Percentiles rank a stretch among this genome's conserved stretches.
These are phyloP conservation scores for Chloroclysta siterata DNA, from an alignment of 2,888 invertebrate species.

Conservation along the genomic window DNA sequence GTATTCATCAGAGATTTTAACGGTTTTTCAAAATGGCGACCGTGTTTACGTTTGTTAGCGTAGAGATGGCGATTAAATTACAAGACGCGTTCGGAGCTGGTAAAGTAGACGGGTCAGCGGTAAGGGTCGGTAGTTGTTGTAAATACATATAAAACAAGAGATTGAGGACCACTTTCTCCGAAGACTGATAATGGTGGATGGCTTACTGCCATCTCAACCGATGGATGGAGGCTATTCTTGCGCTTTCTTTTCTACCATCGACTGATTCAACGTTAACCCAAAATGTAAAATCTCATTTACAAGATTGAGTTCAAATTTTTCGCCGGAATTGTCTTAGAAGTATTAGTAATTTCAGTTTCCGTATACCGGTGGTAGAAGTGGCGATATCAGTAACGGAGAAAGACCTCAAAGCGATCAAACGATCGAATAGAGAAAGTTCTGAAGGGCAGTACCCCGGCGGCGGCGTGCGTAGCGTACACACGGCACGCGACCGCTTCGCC, in stretches of 20 bases:
- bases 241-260: not conserved
- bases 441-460: conserved; percentile 56
- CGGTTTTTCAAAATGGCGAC: conserved; percentile 6
- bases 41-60: not conserved
- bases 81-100: conserved; percentile 21
- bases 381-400: not conserved
- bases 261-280: not conserved
- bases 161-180: conserved; percentile 4
- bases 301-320: not conserved
- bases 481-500: conserved; percentile 80
- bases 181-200: conserved; percentile 2
- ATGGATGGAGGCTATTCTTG: not conserved
- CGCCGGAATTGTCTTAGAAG: too few relatives aligned
- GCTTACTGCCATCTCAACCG: conserved; percentile 4
- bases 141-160: conserved; percentile 30
- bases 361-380: not conserved
- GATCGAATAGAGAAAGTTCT: conserved; percentile 15
- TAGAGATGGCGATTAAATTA: conserved; percentile 10
- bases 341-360: too few relatives aligned
- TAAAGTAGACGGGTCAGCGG: conserved; percentile 45
- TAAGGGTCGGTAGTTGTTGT: conserved; percentile 45
- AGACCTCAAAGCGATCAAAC: not conserved
- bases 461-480: conserved; percentile 54
- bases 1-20: not conserved
- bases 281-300: too few relatives aligned